Evolutionary conservation across 2,113 vertebrate species (phyloP), one percentile per base, ranked within the genome.

Genomic region (Pterophyllum scalare): DNA sequence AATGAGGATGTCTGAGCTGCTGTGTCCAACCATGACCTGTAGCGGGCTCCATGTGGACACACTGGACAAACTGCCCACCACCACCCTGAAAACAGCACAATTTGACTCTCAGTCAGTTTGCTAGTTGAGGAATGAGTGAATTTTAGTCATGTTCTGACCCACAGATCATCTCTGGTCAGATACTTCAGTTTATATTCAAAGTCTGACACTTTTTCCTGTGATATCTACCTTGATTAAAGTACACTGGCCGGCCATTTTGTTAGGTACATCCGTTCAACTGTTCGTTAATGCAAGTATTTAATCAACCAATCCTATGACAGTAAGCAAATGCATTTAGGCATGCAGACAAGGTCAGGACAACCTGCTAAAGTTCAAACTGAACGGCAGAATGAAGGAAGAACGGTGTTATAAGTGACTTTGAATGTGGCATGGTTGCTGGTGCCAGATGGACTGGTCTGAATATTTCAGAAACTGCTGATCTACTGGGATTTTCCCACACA

Each of bases 1-100:
- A 79, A 99, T 98, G 0, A 99, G 95, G 91, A 98, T 91, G 28
- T 97, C 97, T 0, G 97, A 90, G 87, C 92, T 95, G 88, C 93
- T 93, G 84, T 97, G 95, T 31, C 97, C 95, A 0, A 96, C 95
- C 52, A 97, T 94, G 78, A 96, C 94, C 88, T 98, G 97, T 56
- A 97, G 94, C 0, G 98, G 96, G 75, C 96, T 96, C 97, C 97
- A 99, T 8, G 96, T 95, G 80, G 96, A 96, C 85, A 96, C 93
- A 64, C 96, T 96, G 67, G 97, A 95, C 40, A 95, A 64, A 75
- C 93, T 96, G 57, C 95, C 96, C 13, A 97, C 96, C 91, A 93
- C 93, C 26, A 94, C 75, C 93, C 98, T 99, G 56, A 15, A 81
- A 60, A 33, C 6, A 33, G 31, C n/a, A n/a, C n/a, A n/a, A n/a